Percentiles rank a stretch among this genome's conserved stretches.
These are phyloP conservation scores for Oenanthe oenanthe DNA, from an alignment of 2,113 vertebrate genomes.

Conservation along the genomic window DNA sequence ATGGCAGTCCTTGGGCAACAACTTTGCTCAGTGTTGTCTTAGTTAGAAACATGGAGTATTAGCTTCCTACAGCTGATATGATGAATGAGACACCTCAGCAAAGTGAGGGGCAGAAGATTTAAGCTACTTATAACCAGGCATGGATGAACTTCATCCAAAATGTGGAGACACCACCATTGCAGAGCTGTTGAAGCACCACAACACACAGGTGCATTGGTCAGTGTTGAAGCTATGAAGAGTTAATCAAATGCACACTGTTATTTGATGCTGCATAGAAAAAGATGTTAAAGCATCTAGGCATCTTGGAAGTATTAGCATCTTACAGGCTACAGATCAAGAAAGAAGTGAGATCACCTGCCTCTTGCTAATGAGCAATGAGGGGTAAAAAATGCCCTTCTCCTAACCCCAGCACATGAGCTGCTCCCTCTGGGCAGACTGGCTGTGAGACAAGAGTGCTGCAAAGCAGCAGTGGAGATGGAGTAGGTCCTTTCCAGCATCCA, in stretches of 20 bases:
- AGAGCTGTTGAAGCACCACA: neutral
- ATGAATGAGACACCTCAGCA: neutral
- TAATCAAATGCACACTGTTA: neutral
- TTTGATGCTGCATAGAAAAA: neutral
- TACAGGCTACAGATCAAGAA: neutral
- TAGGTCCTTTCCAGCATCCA: neutral
- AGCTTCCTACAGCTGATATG: neutral
- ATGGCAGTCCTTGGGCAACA: neutral
- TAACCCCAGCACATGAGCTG: rapidly evolving
- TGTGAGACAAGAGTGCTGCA: neutral
- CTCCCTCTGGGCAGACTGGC: neutral
- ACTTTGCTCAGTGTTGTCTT: neutral
- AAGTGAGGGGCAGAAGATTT: neutral
- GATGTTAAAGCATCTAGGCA: neutral
- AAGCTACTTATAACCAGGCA: neutral
- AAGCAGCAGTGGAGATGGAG: neutral
- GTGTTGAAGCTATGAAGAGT: neutral
- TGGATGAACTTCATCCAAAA: neutral
- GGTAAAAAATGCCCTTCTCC: neutral
- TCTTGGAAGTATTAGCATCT: neutral
- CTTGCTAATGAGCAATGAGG: neutral
- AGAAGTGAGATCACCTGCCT: neutral
- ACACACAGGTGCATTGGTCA: neutral
- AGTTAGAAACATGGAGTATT: neutral
- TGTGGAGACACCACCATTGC: neutral